Evolutionary conservation across 2,888 invertebrate genomes (phyloP).

Genomic region (Caenorhabditis becei): DNA sequence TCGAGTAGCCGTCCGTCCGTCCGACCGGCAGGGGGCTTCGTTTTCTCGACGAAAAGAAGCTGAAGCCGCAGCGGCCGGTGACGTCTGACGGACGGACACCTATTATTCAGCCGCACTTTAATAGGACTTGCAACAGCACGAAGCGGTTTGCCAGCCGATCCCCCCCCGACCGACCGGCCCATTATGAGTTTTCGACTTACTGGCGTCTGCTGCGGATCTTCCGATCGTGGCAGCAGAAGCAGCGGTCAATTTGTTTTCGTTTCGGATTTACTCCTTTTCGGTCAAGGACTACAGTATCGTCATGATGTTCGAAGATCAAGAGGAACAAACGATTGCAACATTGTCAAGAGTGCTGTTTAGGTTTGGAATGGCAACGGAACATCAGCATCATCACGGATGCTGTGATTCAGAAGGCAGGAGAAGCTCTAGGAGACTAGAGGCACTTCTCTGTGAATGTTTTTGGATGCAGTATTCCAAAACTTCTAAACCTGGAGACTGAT

Average conservation of each 20-base stretch:
- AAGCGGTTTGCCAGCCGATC: constrained; percentile 51
- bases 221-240: background rate
- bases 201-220: constrained; percentile 7
- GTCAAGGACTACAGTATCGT: background rate
- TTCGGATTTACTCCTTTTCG: too few relatives aligned
- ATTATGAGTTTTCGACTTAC: constrained; percentile 30
- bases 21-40: constrained; percentile 5
- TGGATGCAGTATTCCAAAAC: too few relatives aligned
- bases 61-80: constrained; percentile 21
- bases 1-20: constrained; percentile 42
- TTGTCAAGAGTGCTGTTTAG: too few relatives aligned
- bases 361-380: too few relatives aligned
- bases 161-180: constrained; percentile 29
- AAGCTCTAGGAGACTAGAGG: too few relatives aligned
- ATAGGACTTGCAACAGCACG: constrained; percentile 56
- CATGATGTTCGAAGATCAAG: constrained; percentile 6
- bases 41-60: constrained; percentile 26
- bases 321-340: background rate
- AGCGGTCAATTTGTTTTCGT: constrained; percentile 2
- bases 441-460: too few relatives aligned
- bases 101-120: constrained; percentile 58
- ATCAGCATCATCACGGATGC: too few relatives aligned
- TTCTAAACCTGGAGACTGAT: too few relatives aligned
- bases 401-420: too few relatives aligned
- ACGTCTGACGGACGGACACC: constrained; percentile 48